Evolutionary conservation across 2,888 invertebrate species (phyloP).

Genomic region (Polylopha cassiicola): DNA sequence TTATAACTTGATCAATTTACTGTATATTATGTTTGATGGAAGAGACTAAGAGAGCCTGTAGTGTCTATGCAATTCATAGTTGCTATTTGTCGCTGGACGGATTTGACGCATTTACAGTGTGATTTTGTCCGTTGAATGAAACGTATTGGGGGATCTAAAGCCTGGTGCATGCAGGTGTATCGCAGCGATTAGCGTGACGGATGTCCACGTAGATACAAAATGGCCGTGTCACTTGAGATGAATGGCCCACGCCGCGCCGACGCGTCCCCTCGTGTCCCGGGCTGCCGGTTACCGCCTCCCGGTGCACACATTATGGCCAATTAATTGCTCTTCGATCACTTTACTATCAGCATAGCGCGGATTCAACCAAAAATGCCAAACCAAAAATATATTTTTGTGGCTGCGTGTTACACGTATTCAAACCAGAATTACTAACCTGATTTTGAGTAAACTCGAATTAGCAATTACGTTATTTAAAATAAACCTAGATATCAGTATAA

Average conservation of each 20-base stretch:
- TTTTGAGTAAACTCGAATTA: no score
- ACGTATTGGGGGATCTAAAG: conserved; percentile 13
- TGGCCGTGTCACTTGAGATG: conserved; percentile 58
- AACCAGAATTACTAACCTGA: no score
- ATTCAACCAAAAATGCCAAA: not conserved
- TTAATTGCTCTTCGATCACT: conserved; percentile 58
- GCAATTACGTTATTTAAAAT: no score
- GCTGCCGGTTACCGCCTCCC: conserved; percentile 29
- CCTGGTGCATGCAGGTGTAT: conserved; percentile 50
- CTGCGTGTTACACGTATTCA: no score
- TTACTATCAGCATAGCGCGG: conserved; percentile 28
- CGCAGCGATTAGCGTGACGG: conserved; percentile 64
- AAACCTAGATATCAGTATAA: conserved; percentile 18
- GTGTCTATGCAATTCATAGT: no score
- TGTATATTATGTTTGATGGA: no score
- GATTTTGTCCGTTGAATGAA: conserved; percentile 11
- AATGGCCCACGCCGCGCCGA: conserved; percentile 40
- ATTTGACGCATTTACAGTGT: not conserved
- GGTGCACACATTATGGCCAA: conserved; percentile 46
- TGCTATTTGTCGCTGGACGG: no score
- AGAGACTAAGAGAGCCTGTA: no score
- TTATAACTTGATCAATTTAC: conserved; percentile 59
- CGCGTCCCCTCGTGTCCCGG: conserved; percentile 25
- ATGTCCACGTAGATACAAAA: conserved; percentile 58
- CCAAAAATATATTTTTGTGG: no score